A percentile compares a stretch with the other conserved stretches of the same genome.
Evolutionary conservation across 2,888 invertebrate species (phyloP).

Genomic region (Lagria hirta): DNA sequence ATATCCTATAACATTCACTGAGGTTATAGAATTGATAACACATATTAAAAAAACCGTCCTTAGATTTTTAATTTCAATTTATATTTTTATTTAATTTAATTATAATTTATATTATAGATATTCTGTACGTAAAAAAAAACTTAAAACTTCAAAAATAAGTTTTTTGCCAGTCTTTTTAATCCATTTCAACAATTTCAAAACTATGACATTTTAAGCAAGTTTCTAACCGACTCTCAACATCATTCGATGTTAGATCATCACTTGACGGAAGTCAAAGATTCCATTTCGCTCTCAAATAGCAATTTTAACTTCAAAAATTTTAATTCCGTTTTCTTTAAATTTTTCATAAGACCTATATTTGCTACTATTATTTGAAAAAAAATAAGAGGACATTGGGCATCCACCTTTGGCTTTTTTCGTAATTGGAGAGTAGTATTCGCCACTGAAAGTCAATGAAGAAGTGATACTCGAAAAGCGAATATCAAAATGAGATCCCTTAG

Average conservation of each 20-base stretch:
- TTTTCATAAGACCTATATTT: constrained; percentile 45
- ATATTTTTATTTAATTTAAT: too few relatives aligned
- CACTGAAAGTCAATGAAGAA: constrained; percentile 65
- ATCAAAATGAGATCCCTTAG: constrained; percentile 76
- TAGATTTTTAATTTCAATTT: too few relatives aligned
- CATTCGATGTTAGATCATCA: constrained; percentile 67
- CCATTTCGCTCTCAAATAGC: constrained; percentile 61
- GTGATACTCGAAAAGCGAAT: constrained; percentile 77
- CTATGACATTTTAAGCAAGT: constrained; percentile 76
- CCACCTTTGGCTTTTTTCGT: constrained; percentile 49
- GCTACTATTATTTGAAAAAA: constrained; percentile 44
- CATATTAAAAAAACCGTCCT: too few relatives aligned
- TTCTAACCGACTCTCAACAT: constrained; percentile 72
- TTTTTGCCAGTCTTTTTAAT: too few relatives aligned
- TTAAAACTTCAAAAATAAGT: too few relatives aligned
- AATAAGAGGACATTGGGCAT: constrained; percentile 49
- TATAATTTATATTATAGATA: constrained; percentile 1
- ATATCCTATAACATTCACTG: too few relatives aligned
- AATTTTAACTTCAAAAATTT: constrained; percentile 52
- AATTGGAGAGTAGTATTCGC: constrained; percentile 61
- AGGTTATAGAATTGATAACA: too few relatives aligned
- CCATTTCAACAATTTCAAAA: constrained; percentile 68
- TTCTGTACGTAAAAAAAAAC: too few relatives aligned
- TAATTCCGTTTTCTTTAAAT: constrained; percentile 49
- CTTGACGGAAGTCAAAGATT: constrained; percentile 68